Percentiles rank a stretch among this genome's conserved stretches.
Conservation (phyloP, 2,888 invertebrate genomes). For the Auanema freiburgensis region DNA sequence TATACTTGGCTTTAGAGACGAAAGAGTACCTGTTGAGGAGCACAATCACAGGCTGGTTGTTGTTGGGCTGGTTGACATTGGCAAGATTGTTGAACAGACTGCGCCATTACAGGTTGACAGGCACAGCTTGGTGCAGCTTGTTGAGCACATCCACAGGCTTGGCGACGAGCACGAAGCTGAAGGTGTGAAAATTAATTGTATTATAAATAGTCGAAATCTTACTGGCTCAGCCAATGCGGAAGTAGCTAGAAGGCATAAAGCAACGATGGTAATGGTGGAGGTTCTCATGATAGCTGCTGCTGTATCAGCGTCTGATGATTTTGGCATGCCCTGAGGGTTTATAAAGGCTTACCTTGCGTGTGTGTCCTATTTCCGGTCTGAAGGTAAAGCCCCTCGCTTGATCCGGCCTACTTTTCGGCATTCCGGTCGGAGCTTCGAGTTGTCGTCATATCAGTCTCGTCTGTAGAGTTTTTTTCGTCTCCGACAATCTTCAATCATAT, state of each 20-base stretch:
- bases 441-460: too few species aligned
- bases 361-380: too few species aligned
- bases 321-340: too few species aligned
- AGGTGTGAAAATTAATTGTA: background rate
- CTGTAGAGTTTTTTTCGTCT: too few species aligned
- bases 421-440: too few species aligned
- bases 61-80: constrained; percentile 37
- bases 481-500: too few species aligned
- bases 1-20: background rate
- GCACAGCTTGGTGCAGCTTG: constrained; percentile 23
- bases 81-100: constrained; percentile 30
- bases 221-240: background rate
- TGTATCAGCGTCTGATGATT: too few species aligned
- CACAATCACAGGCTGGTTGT: constrained; percentile 9
- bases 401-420: too few species aligned
- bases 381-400: too few species aligned
- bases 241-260: background rate
- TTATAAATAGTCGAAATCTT: background rate
- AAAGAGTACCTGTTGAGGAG: constrained; percentile 10
- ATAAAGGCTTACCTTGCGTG: too few species aligned
- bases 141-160: constrained; percentile 38
- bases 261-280: too few species aligned
- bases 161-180: constrained; percentile 36
- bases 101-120: constrained; percentile 29
- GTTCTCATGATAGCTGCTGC: too few species aligned